phyloP scores from a whole-genome alignment of 2,797 vertebrate species.

The Florisuga fusca region DNA sequence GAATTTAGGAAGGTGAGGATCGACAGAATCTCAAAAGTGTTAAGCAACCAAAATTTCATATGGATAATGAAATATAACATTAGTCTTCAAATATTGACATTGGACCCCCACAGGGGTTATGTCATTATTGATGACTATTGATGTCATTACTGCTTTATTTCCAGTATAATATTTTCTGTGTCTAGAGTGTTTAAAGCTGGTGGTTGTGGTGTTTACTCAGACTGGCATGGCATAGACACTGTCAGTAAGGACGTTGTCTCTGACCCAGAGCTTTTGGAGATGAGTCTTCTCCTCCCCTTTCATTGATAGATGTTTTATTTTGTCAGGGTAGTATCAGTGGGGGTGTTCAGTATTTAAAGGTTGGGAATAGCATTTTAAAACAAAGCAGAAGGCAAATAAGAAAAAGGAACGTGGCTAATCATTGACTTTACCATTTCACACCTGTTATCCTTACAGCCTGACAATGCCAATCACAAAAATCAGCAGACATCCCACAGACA shows the following conservation, averaged over 20 bases:
- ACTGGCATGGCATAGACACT: background rate
- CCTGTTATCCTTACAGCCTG: background rate
- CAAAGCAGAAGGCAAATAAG: background rate
- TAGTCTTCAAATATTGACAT: background rate
- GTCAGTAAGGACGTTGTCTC: background rate
- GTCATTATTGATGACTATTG: background rate
- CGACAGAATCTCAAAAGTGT: background rate
- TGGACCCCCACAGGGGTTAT: background rate
- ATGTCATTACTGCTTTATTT: background rate
- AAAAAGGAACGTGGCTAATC: background rate
- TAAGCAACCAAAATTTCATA: background rate
- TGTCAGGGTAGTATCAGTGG: background rate
- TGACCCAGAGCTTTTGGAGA: background rate
- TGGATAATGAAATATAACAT: background rate
- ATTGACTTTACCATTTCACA: background rate
- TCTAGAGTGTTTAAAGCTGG: background rate
- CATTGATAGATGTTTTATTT: background rate
- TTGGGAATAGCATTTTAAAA: background rate
- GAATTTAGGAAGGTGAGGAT: background rate
- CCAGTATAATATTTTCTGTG: background rate
- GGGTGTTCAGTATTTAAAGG: background rate
- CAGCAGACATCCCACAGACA: constrained; percentile 42
- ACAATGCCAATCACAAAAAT: background rate
- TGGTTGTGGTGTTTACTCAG: background rate
- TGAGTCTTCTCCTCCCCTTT: background rate